phyloP scores from a whole-genome alignment of 2,888 invertebrate genomes.

The Vesta saturnalis region DNA sequence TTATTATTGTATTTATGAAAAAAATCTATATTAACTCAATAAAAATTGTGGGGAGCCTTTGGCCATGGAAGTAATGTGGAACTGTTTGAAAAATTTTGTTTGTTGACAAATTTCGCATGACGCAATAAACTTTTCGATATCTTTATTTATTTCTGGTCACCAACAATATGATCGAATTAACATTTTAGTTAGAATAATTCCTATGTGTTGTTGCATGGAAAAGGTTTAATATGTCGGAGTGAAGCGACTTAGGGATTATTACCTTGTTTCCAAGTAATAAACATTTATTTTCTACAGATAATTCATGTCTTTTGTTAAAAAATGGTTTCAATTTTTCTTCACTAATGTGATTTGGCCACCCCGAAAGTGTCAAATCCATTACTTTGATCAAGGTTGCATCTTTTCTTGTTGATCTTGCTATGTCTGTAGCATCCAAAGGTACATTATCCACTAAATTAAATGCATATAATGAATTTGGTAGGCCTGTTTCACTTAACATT shows the following conservation, averaged over 20 bases:
- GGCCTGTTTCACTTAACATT: background rate
- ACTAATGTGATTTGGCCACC: too few relatives aligned
- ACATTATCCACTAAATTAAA: background rate
- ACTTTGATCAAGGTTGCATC: too few relatives aligned
- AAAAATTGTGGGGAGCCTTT: background rate
- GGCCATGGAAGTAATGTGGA: background rate
- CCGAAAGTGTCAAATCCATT: too few relatives aligned
- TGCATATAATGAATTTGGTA: too few relatives aligned
- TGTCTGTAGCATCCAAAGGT: conserved; percentile 3
- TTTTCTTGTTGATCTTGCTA: background rate
- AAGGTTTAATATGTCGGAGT: background rate
- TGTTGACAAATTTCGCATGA: background rate
- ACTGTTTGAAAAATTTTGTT: too few relatives aligned
- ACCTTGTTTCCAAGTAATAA: too few relatives aligned
- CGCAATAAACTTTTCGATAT: background rate
- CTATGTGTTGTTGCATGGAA: background rate
- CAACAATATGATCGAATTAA: conserved; percentile 2
- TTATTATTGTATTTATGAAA: conserved; percentile 16
- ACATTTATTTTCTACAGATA: too few relatives aligned
- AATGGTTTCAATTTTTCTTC: too few relatives aligned
- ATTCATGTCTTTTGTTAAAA: too few relatives aligned
- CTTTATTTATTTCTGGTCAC: background rate
- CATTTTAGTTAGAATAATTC: conserved; percentile 1
- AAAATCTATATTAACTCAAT: too few relatives aligned
- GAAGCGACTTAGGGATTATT: background rate